A percentile compares a stretch with the other conserved stretches of the same genome.
Evolutionary conservation across 2,113 vertebrate species (phyloP).

Genomic region (Solea senegalensis): DNA sequence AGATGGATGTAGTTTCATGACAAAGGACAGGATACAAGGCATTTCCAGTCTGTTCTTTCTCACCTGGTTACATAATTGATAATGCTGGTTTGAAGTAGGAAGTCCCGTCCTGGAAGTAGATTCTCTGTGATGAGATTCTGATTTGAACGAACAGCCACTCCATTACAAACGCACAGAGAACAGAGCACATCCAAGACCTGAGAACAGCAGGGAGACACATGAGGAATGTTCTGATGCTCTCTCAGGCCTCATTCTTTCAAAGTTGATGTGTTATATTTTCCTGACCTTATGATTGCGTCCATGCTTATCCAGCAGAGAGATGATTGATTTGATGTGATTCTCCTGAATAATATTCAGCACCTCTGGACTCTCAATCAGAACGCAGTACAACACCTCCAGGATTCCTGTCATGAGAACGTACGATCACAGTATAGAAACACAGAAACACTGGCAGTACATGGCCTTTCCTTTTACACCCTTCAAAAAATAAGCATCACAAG

Average conservation of each 20-base stretch:
- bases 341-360: conserved; percentile 95
- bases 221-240: background rate
- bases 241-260: background rate
- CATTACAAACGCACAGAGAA: conserved; percentile 94
- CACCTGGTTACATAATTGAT: conserved; percentile 94
- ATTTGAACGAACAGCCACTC: conserved; percentile 93
- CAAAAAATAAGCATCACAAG: background rate
- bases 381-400: conserved; percentile 94
- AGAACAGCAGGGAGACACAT: conserved; percentile 3
- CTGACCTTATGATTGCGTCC: conserved; percentile 93
- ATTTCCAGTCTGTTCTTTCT: background rate
- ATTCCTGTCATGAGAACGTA: conserved; percentile 81
- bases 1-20: too few species aligned
- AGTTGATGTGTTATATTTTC: background rate
- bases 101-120: conserved; percentile 90
- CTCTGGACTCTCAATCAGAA: conserved; percentile 94
- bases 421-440: background rate
- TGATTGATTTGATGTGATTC: conserved; percentile 96
- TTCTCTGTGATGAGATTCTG: conserved; percentile 97
- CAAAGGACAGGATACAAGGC: background rate
- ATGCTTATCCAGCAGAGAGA: conserved; percentile 93
- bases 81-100: conserved; percentile 90
- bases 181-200: conserved; percentile 93
- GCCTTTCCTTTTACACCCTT: background rate
- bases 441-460: background rate